A percentile compares a stretch with the other conserved stretches of the same genome.
These are phyloP conservation scores for Clarias macrocephalus DNA, from an alignment of 2,113 vertebrate genomes.

Conservation along the genomic window DNA sequence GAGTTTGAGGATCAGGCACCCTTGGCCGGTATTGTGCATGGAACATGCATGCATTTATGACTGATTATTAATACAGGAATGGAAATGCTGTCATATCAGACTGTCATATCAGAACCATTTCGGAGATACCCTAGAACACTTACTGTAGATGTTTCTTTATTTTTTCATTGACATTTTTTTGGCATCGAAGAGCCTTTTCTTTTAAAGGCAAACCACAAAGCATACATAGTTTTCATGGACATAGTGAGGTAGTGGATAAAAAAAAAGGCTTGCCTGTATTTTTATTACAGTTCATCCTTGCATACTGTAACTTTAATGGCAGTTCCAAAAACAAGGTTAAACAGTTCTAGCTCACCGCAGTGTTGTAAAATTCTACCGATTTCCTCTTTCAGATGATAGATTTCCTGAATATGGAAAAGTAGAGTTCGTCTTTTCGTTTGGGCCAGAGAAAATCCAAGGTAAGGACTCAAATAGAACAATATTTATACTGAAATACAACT, in stretches of 20 bases:
- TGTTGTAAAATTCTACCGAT: neutral
- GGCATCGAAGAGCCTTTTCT: neutral
- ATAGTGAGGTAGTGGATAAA: neutral
- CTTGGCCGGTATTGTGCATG: neutral
- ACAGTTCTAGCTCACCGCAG: neutral
- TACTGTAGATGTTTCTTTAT: neutral
- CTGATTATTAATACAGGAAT: neutral
- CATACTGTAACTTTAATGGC: neutral
- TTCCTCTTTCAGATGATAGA: constrained; percentile 81
- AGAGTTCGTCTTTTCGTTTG: constrained; percentile 96
- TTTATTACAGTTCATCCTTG: constrained; percentile 1
- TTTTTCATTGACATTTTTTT: neutral
- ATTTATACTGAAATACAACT: neutral
- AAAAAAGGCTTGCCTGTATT: neutral
- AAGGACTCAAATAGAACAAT: constrained; percentile 39
- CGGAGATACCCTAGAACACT: neutral
- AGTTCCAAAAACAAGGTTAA: neutral
- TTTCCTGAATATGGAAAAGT: constrained; percentile 98
- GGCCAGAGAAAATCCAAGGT: constrained; percentile 98
- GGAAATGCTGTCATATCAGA: neutral
- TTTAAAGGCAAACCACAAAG: neutral
- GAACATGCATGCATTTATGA: neutral
- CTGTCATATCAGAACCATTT: neutral
- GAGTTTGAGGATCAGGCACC: neutral
- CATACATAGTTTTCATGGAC: neutral